Percentiles rank a stretch among this genome's conserved stretches.
Conservation (phyloP, 2,113 vertebrate species). For the Lichenostomus cassidix region DNA sequence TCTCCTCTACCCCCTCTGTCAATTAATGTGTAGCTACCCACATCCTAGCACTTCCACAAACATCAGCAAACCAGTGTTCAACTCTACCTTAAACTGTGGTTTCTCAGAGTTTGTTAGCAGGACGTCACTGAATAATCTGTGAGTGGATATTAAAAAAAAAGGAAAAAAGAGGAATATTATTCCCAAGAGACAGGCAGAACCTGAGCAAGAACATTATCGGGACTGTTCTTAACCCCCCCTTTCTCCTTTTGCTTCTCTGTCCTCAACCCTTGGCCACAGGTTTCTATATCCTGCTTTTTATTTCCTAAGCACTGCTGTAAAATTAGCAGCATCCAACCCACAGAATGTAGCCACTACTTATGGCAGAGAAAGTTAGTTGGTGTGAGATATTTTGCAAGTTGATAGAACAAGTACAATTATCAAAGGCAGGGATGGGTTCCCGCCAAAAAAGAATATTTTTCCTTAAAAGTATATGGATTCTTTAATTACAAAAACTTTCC, state of each 20-base stretch:
- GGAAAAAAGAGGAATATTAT: neutral
- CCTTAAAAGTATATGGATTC: neutral
- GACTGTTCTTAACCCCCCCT: neutral
- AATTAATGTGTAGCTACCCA: neutral
- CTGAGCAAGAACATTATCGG: neutral
- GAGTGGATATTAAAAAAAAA: neutral
- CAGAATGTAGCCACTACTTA: neutral
- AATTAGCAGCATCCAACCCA: neutral
- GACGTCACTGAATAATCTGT: constrained; percentile 91
- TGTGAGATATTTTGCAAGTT: neutral
- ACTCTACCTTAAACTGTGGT: constrained; percentile 90
- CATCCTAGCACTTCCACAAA: neutral
- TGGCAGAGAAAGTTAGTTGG: neutral
- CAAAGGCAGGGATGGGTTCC: neutral
- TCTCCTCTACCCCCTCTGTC: neutral
- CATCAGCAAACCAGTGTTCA: neutral
- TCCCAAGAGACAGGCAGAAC: neutral
- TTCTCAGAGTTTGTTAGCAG: constrained; percentile 88
- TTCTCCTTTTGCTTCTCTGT: neutral
- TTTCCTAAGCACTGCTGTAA: neutral
- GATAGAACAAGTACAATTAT: neutral
- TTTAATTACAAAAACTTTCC: neutral
- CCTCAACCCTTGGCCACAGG: neutral
- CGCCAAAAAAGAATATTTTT: neutral
- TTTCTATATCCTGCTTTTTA: neutral